Evolutionary conservation across 1,140 invertebrate species (phyloP).

Genomic region (Plodia interpunctella): DNA sequence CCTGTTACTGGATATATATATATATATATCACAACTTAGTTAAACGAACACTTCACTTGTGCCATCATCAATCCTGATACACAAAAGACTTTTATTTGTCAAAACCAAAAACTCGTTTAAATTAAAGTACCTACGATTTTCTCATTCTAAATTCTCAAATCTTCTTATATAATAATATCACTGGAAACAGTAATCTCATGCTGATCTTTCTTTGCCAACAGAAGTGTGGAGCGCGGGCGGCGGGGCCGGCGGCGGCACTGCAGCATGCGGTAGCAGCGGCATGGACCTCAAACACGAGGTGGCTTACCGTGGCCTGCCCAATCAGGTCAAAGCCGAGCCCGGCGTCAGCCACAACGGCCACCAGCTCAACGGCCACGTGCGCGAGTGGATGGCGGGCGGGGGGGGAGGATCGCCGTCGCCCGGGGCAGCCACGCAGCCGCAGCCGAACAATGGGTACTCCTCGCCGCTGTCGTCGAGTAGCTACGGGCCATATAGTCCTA

Average conservation of each 20-base stretch:
- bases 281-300: conserved; percentile 73
- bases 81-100: no score
- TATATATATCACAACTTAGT: no score
- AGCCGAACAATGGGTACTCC: conserved; percentile 86
- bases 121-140: no score
- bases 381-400: conserved; percentile 88
- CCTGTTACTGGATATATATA: no score
- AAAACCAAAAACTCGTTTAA: no score
- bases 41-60: no score
- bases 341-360: conserved; percentile 77
- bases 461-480: conserved; percentile 89
- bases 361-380: conserved; percentile 86
- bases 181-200: no score
- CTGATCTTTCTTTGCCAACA: conserved; percentile 19
- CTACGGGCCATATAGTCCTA: conserved; percentile 91
- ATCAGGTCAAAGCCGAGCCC: conserved; percentile 68
- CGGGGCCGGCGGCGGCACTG: conserved; percentile 57
- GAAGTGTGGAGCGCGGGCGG: conserved; percentile 73
- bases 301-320: conserved; percentile 63
- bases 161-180: no score
- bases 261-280: conserved; percentile 71
- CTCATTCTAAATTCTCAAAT: no score
- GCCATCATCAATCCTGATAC: no score
- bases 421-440: conserved; percentile 72
- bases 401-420: conserved; percentile 74